phyloP scores from a whole-genome alignment of 2,888 invertebrate species.

The Limnephilus lunatus region DNA sequence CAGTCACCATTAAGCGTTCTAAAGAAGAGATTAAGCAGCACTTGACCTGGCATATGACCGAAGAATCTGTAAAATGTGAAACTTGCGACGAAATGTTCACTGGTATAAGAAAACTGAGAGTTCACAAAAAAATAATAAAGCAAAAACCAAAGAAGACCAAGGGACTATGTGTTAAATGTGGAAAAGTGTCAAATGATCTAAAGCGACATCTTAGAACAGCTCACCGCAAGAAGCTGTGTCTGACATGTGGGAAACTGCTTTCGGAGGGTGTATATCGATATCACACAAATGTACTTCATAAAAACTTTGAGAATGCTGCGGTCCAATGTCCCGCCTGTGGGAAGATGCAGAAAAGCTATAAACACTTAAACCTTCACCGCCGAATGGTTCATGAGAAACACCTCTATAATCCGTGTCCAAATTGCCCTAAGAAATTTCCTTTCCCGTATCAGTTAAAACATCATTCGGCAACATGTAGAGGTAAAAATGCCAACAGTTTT shows the following conservation, averaged over 20 bases:
- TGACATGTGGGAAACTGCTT: conserved; percentile 37
- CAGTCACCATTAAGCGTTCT: background rate
- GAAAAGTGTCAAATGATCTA: conserved; percentile 7
- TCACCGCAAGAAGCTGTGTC: conserved; percentile 33
- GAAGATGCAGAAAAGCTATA: background rate
- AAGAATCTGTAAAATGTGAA: conserved; percentile 29
- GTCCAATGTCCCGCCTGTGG: background rate
- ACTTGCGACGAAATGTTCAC: conserved; percentile 18
- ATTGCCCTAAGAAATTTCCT: conserved; percentile 29
- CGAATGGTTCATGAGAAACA: no score
- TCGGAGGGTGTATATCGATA: background rate
- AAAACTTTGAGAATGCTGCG: no score
- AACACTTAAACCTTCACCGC: background rate
- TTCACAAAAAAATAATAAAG: background rate
- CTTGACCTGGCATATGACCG: conserved; percentile 18
- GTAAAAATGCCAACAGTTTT: no score
- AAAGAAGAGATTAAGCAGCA: conserved; percentile 22
- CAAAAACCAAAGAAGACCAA: background rate
- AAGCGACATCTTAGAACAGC: background rate
- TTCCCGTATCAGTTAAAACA: background rate
- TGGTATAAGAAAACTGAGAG: conserved; percentile 27
- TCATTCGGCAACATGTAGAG: no score
- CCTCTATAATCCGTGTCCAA: conserved; percentile 27
- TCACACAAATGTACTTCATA: background rate
- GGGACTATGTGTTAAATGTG: conserved; percentile 23